phyloP scores from a whole-genome alignment of 2,888 invertebrate species.

The Aplocera efformata region DNA sequence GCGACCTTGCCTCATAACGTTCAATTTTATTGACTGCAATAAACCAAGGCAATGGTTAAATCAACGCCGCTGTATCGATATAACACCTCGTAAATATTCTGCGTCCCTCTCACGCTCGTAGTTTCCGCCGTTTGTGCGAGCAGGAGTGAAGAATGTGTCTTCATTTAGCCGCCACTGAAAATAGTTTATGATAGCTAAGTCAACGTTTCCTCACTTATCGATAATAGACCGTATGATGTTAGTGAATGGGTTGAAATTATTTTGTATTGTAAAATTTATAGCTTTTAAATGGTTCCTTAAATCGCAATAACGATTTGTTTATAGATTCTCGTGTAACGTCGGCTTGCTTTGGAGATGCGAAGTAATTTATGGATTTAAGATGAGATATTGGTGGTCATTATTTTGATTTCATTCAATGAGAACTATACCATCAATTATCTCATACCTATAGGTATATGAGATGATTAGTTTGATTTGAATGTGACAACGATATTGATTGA shows the following conservation, averaged over 20 bases:
- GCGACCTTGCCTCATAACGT: slow-evolving; percentile 80
- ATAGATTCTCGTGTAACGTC: slow-evolving; percentile 54
- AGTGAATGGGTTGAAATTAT: slow-evolving; percentile 32
- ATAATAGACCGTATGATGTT: slow-evolving; percentile 41
- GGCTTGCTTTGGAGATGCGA: slow-evolving; percentile 55
- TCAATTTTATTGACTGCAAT: slow-evolving; percentile 80
- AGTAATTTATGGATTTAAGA: slow-evolving; percentile 51
- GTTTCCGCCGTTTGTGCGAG: slow-evolving; percentile 29
- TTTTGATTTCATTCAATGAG: slow-evolving; percentile 45
- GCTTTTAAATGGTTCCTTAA: slow-evolving; percentile 78
- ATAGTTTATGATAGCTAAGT: slow-evolving; percentile 75
- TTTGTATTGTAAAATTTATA: slow-evolving; percentile 54
- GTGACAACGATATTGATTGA: no score
- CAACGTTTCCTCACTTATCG: slow-evolving; percentile 27
- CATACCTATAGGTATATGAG: slow-evolving; percentile 21
- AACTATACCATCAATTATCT: no score
- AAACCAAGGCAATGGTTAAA: slow-evolving; percentile 79
- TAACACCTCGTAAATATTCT: slow-evolving; percentile 74
- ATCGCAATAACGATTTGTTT: slow-evolving; percentile 80
- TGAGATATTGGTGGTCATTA: slow-evolving; percentile 38
- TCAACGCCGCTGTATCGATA: slow-evolving; percentile 76
- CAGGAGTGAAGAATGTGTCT: slow-evolving; percentile 49
- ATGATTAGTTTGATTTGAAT: slow-evolving; percentile 11
- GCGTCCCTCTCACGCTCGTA: slow-evolving; percentile 43
- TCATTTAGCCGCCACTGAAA: slow-evolving; percentile 71